Conservation (phyloP, 2,888 invertebrate genomes). For the Agrochola lota region DNA sequence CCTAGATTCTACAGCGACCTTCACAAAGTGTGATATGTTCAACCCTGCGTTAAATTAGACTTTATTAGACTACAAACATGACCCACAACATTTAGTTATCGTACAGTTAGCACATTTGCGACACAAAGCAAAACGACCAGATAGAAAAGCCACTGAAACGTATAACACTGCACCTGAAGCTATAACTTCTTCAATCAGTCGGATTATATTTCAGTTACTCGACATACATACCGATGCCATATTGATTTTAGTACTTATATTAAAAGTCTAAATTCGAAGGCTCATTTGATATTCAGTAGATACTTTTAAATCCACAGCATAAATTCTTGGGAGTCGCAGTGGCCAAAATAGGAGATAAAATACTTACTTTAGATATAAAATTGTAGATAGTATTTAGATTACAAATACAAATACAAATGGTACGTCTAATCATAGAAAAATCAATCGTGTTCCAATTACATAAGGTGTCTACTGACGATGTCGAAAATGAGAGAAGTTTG, state of each 20-base stretch:
- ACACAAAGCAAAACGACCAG: slow-evolving; percentile 45
- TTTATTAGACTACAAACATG: slow-evolving; percentile 50
- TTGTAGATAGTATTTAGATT: neutral
- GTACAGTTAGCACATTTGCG: slow-evolving; percentile 69
- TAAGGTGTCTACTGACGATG: neutral
- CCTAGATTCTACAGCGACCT: neutral
- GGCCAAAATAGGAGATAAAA: slow-evolving; percentile 14
- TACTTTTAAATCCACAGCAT: slow-evolving; percentile 15
- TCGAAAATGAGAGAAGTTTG: neutral
- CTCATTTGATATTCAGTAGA: slow-evolving; percentile 6
- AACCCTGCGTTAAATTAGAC: slow-evolving; percentile 43
- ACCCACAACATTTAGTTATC: slow-evolving; percentile 69
- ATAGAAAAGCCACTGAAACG: slow-evolving; percentile 13
- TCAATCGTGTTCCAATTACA: slow-evolving; percentile 2
- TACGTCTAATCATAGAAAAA: neutral
- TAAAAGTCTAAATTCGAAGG: slow-evolving; percentile 11
- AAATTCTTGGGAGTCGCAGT: neutral
- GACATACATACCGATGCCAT: slow-evolving; percentile 28
- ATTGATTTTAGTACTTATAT: slow-evolving; percentile 20
- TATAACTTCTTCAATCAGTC: neutral
- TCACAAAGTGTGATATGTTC: slow-evolving; percentile 16
- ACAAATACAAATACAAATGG: neutral
- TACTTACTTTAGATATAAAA: neutral
- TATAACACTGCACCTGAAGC: neutral
- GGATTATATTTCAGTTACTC: slow-evolving; percentile 39